Conservation (phyloP, 2,888 invertebrate genomes). For the Thyatira batis region DNA sequence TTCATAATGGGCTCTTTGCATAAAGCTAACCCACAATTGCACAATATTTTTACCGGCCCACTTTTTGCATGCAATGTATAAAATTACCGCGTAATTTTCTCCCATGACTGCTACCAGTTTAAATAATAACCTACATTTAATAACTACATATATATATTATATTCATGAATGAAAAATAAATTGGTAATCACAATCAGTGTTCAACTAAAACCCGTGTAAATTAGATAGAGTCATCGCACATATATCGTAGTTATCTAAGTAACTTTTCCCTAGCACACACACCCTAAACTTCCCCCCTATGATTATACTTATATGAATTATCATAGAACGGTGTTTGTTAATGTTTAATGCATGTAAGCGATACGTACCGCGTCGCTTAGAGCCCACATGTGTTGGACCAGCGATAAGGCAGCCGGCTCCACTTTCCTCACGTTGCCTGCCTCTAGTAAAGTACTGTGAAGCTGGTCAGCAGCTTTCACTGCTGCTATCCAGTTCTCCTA, state of each 20-base stretch:
- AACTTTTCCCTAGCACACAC: neutral
- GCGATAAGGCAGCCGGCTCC: conserved; percentile 67
- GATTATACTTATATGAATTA: neutral
- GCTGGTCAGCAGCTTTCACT: conserved; percentile 73
- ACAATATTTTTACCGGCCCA: neutral
- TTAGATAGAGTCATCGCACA: neutral
- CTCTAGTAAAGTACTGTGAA: conserved; percentile 69
- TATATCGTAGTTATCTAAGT: neutral
- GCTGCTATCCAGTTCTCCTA: conserved; percentile 78
- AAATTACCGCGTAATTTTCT: neutral
- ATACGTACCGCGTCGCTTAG: conserved; percentile 66
- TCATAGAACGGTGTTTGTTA: conserved; percentile 2
- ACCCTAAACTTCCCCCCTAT: neutral
- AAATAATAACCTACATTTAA: too few relatives aligned
- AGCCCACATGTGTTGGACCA: conserved; percentile 78
- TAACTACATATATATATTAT: too few relatives aligned
- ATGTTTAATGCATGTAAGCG: conserved; percentile 1
- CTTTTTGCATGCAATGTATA: neutral
- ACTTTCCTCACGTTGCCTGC: conserved; percentile 54
- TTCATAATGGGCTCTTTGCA: neutral
- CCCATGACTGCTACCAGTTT: too few relatives aligned
- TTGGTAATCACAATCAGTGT: neutral
- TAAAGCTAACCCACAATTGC: neutral
- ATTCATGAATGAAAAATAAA: too few relatives aligned
- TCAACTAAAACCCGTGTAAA: neutral